These are phyloP conservation scores for Malurus elegans DNA, from an alignment of 2,113 vertebrate species.

Conservation along the genomic window DNA sequence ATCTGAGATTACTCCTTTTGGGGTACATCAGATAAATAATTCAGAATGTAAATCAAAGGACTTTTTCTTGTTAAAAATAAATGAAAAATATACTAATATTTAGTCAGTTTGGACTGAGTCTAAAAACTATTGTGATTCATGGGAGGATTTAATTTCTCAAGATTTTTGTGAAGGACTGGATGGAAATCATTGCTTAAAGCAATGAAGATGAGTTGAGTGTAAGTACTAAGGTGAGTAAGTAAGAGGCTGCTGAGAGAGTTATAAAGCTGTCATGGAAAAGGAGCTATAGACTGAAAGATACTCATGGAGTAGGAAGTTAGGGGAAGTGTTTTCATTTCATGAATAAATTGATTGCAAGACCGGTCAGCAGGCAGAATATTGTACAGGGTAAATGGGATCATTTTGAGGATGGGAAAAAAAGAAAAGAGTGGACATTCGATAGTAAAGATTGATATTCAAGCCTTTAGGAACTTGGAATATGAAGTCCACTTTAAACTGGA, in stretches of 20 bases:
- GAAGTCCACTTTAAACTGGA: neutral
- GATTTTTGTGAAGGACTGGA: neutral
- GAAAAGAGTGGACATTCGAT: neutral
- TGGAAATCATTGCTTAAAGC: neutral
- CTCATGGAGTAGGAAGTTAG: neutral
- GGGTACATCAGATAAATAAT: neutral
- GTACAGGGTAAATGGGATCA: neutral
- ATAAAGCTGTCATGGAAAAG: neutral
- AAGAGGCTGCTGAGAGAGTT: neutral
- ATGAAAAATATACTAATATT: neutral
- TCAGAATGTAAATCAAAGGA: neutral
- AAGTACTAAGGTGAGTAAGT: neutral
- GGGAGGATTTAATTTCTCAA: neutral
- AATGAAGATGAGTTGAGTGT: neutral
- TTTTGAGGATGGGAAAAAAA: neutral
- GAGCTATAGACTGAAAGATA: neutral
- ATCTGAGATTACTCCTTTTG: neutral
- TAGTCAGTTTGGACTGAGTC: neutral
- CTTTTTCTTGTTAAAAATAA: neutral
- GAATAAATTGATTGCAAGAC: neutral
- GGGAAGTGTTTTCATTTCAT: neutral
- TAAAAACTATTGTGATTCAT: neutral
- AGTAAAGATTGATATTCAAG: neutral
- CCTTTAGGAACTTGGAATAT: neutral
- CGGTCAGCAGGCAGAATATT: neutral